phyloP scores from a whole-genome alignment of 2,797 vertebrate species.

The Chromis chromis region DNA sequence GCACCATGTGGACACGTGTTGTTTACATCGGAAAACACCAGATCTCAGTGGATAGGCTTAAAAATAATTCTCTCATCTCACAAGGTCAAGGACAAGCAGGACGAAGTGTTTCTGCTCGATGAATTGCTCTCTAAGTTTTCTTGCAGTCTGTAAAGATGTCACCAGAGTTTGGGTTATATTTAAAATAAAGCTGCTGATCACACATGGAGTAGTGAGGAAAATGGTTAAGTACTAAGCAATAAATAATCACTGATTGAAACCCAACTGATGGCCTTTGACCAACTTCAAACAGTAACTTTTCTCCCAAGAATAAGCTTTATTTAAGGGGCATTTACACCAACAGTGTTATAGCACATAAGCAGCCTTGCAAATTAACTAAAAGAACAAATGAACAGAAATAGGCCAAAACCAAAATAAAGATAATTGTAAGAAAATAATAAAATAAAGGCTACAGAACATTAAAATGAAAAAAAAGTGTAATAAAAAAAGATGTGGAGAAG shows the following conservation, averaged over 20 bases:
- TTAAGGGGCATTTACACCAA: no score
- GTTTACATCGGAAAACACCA: constrained; percentile 25
- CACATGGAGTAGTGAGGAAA: not conserved
- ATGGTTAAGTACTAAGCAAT: not conserved
- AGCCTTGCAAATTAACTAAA: no score
- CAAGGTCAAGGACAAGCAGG: not conserved
- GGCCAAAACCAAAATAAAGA: no score
- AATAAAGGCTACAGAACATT: no score
- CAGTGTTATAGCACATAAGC: no score
- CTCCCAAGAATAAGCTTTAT: no score
- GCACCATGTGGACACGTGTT: not conserved
- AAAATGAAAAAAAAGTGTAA: no score
- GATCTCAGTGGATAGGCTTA: not conserved
- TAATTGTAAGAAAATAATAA: no score
- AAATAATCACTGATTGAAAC: not conserved
- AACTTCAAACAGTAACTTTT: no score
- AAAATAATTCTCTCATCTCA: constrained; percentile 22
- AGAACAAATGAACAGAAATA: no score
- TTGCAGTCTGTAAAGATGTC: not conserved
- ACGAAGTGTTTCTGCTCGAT: not conserved
- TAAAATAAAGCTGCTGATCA: not conserved
- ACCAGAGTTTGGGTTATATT: not conserved
- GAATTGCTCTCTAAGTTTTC: not conserved
- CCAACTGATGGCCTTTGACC: not conserved
- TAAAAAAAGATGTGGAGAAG: no score